Percentiles rank a stretch among this genome's conserved stretches.
Evolutionary conservation across 2,888 invertebrate genomes (phyloP).

Genomic region (Aquatica leii): DNA sequence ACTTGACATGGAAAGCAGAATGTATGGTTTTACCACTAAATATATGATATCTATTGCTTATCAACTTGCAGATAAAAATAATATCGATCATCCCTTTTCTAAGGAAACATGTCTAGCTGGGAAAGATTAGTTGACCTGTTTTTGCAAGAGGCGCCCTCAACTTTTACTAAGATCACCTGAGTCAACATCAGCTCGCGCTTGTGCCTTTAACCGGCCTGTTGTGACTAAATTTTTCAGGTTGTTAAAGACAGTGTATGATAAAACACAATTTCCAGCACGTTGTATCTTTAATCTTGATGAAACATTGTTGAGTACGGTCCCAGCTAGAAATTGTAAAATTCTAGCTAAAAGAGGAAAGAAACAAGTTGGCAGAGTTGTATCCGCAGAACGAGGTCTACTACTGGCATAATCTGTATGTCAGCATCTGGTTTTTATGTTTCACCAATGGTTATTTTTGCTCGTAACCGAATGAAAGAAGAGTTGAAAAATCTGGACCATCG

Average conservation of each 20-base stretch:
- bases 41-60: slow-evolving; percentile 31
- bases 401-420: too few species aligned
- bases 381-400: too few species aligned
- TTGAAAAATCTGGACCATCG: too few species aligned
- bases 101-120: slow-evolving; percentile 33
- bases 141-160: slow-evolving; percentile 13
- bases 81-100: slow-evolving; percentile 38
- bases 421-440: too few species aligned
- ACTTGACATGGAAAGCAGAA: slow-evolving; percentile 32
- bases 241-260: neutral
- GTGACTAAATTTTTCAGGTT: slow-evolving; percentile 14
- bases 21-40: slow-evolving; percentile 37
- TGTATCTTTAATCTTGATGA: slow-evolving; percentile 21
- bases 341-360: slow-evolving; percentile 33
- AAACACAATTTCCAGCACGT: slow-evolving; percentile 6
- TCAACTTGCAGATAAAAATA: slow-evolving; percentile 35
- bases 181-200: slow-evolving; percentile 14
- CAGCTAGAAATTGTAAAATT: slow-evolving; percentile 36
- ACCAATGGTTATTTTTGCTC: slow-evolving; percentile 22
- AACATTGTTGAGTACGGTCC: slow-evolving; percentile 21
- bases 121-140: slow-evolving; percentile 33
- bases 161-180: slow-evolving; percentile 9
- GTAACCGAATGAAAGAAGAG: slow-evolving; percentile 23
- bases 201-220: slow-evolving; percentile 6
- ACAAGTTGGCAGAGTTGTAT: slow-evolving; percentile 26